These are phyloP conservation scores for Gorilla gorilla DNA, from an alignment of 2,113 vertebrate species.

Conservation along the genomic window DNA sequence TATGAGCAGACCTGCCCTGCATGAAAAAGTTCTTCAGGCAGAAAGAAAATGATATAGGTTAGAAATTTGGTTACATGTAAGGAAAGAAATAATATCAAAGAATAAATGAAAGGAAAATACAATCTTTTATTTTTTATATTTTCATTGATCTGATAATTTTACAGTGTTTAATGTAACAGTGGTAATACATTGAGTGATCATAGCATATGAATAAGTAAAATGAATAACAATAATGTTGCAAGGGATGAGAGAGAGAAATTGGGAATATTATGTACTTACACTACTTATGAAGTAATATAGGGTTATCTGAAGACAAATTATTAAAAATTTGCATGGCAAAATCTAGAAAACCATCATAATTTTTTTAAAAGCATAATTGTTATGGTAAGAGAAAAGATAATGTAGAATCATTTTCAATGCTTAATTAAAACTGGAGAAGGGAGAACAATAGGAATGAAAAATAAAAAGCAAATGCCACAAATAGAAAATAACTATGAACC, in stretches of 20 bases:
- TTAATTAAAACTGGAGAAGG: background rate
- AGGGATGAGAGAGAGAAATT: background rate
- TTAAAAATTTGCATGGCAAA: background rate
- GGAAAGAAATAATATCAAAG: background rate
- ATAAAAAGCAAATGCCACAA: background rate
- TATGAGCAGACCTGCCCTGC: background rate
- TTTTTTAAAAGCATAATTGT: background rate
- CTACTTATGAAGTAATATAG: background rate
- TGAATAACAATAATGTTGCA: background rate
- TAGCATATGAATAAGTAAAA: background rate
- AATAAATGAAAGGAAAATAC: background rate
- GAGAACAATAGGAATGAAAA: background rate
- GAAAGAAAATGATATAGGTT: background rate
- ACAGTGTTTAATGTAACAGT: background rate
- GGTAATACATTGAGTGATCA: background rate
- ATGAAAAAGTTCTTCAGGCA: background rate
- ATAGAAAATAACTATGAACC: background rate
- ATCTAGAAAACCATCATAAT: background rate
- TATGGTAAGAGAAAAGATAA: background rate
- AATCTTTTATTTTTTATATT: background rate
- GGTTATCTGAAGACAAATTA: background rate
- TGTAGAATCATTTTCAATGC: background rate
- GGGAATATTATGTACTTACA: background rate
- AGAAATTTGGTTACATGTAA: background rate
- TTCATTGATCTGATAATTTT: background rate